Conservation (phyloP, 2,797 vertebrate species). For the Myoxocephalus aenaeus region DNA sequence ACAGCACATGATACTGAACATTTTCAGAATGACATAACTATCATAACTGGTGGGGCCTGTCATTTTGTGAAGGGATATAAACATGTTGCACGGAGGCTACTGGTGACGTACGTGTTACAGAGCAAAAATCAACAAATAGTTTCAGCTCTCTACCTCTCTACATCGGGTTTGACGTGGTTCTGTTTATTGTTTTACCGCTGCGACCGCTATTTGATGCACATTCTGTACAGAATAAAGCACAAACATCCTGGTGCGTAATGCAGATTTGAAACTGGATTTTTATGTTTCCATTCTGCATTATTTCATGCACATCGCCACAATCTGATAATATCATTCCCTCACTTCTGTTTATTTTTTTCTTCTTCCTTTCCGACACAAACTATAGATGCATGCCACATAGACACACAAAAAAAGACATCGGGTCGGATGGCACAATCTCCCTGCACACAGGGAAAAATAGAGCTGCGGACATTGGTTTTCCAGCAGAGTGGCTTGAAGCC, state of each 20-base stretch:
- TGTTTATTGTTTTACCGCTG: constrained; percentile 12
- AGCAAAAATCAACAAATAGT: not conserved
- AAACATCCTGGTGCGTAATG: constrained; percentile 11
- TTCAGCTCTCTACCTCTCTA: not conserved
- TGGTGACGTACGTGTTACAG: constrained; percentile 1
- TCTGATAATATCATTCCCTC: constrained; percentile 20
- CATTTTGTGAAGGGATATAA: not conserved
- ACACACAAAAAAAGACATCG: not conserved
- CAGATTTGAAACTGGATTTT: constrained; percentile 19
- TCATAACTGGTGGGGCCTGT: not conserved
- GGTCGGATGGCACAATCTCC: constrained; percentile 76
- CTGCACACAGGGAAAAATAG: constrained; percentile 47
- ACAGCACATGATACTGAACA: not conserved
- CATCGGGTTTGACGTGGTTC: not conserved
- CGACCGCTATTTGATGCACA: constrained; percentile 2
- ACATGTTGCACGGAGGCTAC: not conserved
- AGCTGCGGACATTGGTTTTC: constrained; percentile 68
- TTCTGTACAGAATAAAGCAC: constrained; percentile 4
- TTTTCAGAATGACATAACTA: not conserved
- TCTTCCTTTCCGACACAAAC: constrained; percentile 12
- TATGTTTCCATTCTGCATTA: constrained; percentile 1
- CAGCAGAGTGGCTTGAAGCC: constrained; percentile 54
- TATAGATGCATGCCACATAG: constrained; percentile 4
- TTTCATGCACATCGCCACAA: constrained; percentile 14
- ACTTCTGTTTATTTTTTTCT: not conserved